Evolutionary conservation across 2,113 vertebrate genomes (phyloP).

Genomic region (Eclectus roratus): DNA sequence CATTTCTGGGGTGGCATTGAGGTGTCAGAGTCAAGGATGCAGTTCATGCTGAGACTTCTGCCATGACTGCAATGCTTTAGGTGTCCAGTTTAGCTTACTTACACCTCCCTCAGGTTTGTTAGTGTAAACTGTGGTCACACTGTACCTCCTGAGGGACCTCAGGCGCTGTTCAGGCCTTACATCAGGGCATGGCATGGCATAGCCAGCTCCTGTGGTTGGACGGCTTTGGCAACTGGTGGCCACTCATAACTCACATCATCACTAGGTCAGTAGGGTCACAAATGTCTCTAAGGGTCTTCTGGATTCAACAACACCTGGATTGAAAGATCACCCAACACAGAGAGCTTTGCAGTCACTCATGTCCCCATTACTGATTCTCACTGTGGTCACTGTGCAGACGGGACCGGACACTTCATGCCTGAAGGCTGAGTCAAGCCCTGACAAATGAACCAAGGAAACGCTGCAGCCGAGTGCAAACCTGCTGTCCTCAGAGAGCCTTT

Average conservation of each 20-base stretch:
- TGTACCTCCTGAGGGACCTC: background rate
- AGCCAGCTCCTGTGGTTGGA: background rate
- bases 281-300: background rate
- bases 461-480: background rate
- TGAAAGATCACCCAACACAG: background rate
- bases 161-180: background rate
- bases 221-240: background rate
- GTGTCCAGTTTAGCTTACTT: background rate
- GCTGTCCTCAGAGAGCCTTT: background rate
- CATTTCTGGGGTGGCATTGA: background rate
- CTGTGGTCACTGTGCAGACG: background rate
- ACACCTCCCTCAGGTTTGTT: background rate
- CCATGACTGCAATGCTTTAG: background rate
- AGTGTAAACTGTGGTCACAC: background rate
- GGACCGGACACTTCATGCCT: background rate
- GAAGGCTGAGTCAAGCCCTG: background rate
- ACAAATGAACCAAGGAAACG: fast-evolving
- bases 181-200: fast-evolving
- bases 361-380: background rate
- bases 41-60: background rate
- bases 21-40: background rate
- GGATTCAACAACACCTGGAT: background rate
- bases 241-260: background rate
- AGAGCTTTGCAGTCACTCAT: background rate
- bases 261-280: background rate